Evolutionary conservation across 2,113 vertebrate species (phyloP), one percentile per base, ranked within the genome.

Genomic region (Hypomesus transpacificus): DNA sequence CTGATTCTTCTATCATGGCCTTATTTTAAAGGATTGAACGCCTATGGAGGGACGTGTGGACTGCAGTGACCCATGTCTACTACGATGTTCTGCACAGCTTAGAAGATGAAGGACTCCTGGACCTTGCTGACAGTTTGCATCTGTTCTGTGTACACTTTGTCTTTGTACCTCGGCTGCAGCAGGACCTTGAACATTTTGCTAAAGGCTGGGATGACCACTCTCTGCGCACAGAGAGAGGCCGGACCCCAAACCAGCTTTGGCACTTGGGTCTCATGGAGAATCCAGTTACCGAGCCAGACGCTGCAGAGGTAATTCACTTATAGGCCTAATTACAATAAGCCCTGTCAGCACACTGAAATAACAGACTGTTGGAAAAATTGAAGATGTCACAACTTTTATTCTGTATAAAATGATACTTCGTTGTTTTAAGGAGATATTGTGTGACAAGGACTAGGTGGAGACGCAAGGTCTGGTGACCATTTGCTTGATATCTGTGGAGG

Each of bases 61-160:
- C 52, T 56, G 56, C 56, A 11, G 75, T 59, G 2, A 67, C 75
- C n/a, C 28, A 52, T 34, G 67, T 58, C 20, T 76, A 39, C 14
- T 62, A 76, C 24, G 34, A 71, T 34, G 63, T 67, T 11, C 65
- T 76, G 3, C 75, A 72, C 62, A 71, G 9, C 5, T 62, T 76
- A 4, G 75, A 76, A 9, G 75, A 76, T 22, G 62, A 66, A 22
- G 31, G 68, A 2, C 34, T 51, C 6, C 69, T 76, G 13, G 68
- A 76, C 1, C 18, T 56, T 17, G 13, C 69, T 1, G 54, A 66
- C 56, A 71, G 20, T 31, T 20, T 71, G 2, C 75, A 76, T 39
- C 21, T 76, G 1, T 77, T 72, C 51, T 66, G 64, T 63, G 64
- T 46, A 3, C 75, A 72, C 7, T 77, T 39, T 57, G 20, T 22